Conservation (phyloP, 2,888 invertebrate species). For the Tetragonisca angustula region DNA sequence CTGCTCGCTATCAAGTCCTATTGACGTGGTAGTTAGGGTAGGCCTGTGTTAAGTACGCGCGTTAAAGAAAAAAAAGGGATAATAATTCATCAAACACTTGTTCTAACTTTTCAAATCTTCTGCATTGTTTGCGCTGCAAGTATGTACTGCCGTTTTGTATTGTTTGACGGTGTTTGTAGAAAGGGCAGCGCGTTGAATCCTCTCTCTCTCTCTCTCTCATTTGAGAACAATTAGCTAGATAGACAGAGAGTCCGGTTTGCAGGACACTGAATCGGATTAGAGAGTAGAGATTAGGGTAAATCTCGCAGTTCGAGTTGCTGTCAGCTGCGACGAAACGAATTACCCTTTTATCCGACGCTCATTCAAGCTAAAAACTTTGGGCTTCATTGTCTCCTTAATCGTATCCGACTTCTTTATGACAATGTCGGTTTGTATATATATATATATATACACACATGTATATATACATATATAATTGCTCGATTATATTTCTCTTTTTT, state of each 20-base stretch:
- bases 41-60: neutral
- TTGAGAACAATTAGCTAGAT: neutral
- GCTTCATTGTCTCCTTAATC: constrained; percentile 23
- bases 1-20: neutral
- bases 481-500: constrained; percentile 19
- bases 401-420: constrained; percentile 38
- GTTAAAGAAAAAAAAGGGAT: neutral
- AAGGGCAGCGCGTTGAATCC: neutral
- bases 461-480: constrained; percentile 14
- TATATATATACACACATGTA: no score
- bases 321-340: constrained; percentile 15
- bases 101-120: constrained; percentile 32
- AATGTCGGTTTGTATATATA: constrained; percentile 15
- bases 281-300: neutral
- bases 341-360: constrained; percentile 21
- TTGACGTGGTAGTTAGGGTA: neutral
- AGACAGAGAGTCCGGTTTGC: no score
- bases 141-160: neutral
- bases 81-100: neutral
- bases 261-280: neutral
- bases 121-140: neutral
- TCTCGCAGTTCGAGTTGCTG: neutral
- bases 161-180: neutral
- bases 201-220: no score
- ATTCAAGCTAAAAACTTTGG: constrained; percentile 3